A percentile compares a stretch with the other conserved stretches of the same genome.
phyloP scores from a whole-genome alignment of 2,113 vertebrate genomes.

The Sorex fumeus region DNA sequence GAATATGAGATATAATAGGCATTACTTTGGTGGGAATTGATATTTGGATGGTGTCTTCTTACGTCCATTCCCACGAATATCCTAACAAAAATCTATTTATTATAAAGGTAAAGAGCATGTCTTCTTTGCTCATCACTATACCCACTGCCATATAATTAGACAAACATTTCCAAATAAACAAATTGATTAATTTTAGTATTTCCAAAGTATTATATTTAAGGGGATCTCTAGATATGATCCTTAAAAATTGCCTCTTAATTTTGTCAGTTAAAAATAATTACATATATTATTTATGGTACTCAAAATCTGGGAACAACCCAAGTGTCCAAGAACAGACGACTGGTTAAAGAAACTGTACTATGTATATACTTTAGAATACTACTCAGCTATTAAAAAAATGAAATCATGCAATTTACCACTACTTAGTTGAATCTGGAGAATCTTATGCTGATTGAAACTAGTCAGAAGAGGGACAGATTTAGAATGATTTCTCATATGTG shows the following conservation, averaged over 20 bases:
- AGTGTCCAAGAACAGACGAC: no score
- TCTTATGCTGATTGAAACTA: no score
- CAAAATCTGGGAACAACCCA: no score
- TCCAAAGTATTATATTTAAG: conserved; percentile 4
- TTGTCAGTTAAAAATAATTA: neutral
- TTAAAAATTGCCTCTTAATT: neutral
- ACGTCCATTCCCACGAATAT: neutral
- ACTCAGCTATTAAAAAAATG: no score
- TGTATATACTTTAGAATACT: no score
- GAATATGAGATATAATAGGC: neutral
- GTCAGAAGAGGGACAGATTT: no score
- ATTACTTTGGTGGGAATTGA: neutral
- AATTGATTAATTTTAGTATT: neutral
- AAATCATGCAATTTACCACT: no score
- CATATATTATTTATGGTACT: no score
- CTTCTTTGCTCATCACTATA: neutral
- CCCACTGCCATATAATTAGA: neutral
- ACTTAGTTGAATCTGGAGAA: no score
- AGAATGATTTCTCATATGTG: no score
- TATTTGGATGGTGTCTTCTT: neutral
- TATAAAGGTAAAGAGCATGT: neutral
- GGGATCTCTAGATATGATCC: conserved; percentile 7
- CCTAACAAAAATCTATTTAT: neutral
- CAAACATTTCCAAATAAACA: neutral
- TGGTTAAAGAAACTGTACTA: no score